A percentile compares a stretch with the other conserved stretches of the same genome.
Evolutionary conservation across 2,113 vertebrate genomes (phyloP).

Genomic region (Osmerus mordax): DNA sequence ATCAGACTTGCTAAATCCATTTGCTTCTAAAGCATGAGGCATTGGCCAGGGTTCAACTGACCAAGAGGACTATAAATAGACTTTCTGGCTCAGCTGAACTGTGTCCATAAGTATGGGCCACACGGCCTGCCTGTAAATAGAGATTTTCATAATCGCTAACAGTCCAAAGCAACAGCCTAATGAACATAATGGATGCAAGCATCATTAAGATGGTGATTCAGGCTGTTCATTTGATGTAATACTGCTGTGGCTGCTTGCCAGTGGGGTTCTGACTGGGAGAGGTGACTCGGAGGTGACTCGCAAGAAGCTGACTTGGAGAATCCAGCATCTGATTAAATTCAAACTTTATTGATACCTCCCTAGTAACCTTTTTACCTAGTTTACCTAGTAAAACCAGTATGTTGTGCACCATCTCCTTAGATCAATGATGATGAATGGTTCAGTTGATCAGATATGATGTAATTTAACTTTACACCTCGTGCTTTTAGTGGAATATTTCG

Average conservation of each 20-base stretch:
- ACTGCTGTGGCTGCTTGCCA: background rate
- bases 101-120: background rate
- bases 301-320: background rate
- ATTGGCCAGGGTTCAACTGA: too few relatives aligned
- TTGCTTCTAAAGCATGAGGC: too few relatives aligned
- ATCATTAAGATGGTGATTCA: slow-evolving; percentile 43
- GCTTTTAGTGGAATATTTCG: too few relatives aligned
- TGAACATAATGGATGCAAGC: slow-evolving; percentile 33
- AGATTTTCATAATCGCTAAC: slow-evolving; percentile 24
- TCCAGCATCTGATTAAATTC: background rate
- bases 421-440: background rate
- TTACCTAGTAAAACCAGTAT: background rate
- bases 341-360: background rate
- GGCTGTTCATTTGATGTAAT: slow-evolving; percentile 34
- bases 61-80: too few relatives aligned
- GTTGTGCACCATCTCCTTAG: background rate
- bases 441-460: background rate
- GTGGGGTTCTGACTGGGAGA: background rate
- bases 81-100: too few relatives aligned
- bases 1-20: background rate
- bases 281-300: slow-evolving; percentile 33
- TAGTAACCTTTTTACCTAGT: too few relatives aligned
- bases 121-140: slow-evolving; percentile 12
- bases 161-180: slow-evolving; percentile 10
- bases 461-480: too few relatives aligned